These are phyloP conservation scores for Engystomops pustulosus DNA, from an alignment of 2,113 vertebrate genomes.

Conservation along the genomic window DNA sequence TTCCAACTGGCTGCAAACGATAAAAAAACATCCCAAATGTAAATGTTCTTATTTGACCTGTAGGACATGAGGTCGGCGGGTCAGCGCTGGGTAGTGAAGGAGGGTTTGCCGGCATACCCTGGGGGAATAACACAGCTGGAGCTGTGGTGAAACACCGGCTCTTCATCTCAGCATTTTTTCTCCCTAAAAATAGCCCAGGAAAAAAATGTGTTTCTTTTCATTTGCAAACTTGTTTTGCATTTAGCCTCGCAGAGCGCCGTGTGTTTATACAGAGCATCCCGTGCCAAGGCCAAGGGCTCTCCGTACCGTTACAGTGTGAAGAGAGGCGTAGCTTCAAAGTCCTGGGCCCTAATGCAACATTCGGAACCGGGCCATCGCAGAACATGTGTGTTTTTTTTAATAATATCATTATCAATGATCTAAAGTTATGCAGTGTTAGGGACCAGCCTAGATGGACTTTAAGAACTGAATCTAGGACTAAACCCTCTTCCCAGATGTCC, in stretches of 20 bases:
- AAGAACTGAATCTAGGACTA: too few species aligned
- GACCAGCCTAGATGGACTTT: too few species aligned
- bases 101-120: conserved; percentile 32
- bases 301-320: neutral
- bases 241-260: conserved; percentile 5
- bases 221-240: conserved; percentile 51
- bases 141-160: conserved; percentile 48
- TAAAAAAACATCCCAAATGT: conserved; percentile 1
- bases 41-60: conserved; percentile 50
- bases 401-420: too few species aligned
- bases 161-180: conserved; percentile 52
- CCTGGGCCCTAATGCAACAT: neutral
- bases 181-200: conserved; percentile 53
- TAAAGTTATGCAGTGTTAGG: too few species aligned
- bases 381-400: too few species aligned
- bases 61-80: conserved; percentile 33
- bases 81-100: conserved; percentile 46
- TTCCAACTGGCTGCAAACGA: conserved; percentile 37
- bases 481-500: too few species aligned
- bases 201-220: conserved; percentile 43
- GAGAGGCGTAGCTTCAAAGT: neutral
- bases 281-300: conserved; percentile 37
- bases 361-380: neutral
- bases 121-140: conserved; percentile 56
- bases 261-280: conserved; percentile 10